phyloP scores from a whole-genome alignment of 2,797 vertebrate species.

The Parotocinclus haroldoi region DNA sequence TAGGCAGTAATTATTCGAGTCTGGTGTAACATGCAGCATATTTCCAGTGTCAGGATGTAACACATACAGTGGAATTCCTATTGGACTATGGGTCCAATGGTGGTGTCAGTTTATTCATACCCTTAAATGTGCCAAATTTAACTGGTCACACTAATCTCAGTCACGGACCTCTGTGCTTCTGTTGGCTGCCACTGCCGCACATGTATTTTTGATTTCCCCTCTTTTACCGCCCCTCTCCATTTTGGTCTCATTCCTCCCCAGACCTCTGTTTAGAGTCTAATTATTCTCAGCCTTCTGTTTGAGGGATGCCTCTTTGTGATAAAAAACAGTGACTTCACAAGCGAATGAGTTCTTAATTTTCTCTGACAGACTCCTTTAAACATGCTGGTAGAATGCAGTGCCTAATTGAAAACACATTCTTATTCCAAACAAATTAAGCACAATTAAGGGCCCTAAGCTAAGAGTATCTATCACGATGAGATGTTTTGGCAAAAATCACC shows the following conservation, averaged over 20 bases:
- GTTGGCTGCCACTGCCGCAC: constrained; percentile 19
- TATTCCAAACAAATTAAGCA: constrained; percentile 99
- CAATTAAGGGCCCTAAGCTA: constrained; percentile 99
- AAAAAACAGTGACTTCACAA: constrained; percentile 93
- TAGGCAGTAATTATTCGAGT: no score
- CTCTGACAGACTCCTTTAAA: constrained; percentile 96
- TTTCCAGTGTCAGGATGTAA: no score
- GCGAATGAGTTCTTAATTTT: constrained; percentile 97
- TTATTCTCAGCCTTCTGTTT: constrained; percentile 88
- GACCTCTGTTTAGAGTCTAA: constrained; percentile 78
- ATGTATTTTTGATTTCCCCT: constrained; percentile 34
- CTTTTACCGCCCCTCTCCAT: constrained; percentile 36
- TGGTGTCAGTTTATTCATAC: no score
- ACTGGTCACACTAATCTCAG: constrained; percentile 5
- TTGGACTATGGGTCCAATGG: no score
- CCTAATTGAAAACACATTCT: constrained; percentile 99
- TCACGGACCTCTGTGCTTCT: constrained; percentile 30
- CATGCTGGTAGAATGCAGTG: constrained; percentile 83
- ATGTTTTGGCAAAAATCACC: constrained; percentile 99
- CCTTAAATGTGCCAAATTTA: no score
- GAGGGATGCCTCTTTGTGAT: constrained; percentile 81
- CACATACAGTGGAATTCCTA: no score
- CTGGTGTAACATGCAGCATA: no score
- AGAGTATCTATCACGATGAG: constrained; percentile 96
- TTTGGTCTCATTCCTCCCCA: constrained; percentile 33